phyloP scores from a whole-genome alignment of 2,888 invertebrate genomes.

The Tortricodes alternella region DNA sequence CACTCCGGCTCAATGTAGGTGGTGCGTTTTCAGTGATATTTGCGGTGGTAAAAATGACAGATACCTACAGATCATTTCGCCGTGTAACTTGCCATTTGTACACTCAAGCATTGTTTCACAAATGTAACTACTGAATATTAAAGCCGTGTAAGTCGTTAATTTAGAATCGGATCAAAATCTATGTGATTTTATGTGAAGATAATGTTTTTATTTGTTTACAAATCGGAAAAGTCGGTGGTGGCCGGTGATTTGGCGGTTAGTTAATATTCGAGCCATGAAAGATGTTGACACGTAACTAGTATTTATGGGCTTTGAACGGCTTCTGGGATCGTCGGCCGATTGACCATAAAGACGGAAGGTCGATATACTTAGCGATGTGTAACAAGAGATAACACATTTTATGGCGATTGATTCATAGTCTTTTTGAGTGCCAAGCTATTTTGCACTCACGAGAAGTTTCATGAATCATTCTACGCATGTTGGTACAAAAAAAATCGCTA shows the following conservation, averaged over 20 bases:
- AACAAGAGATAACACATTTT: constrained; percentile 50
- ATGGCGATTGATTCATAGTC: constrained; percentile 50
- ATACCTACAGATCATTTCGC: not conserved
- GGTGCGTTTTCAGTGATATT: not conserved
- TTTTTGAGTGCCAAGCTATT: constrained; percentile 33
- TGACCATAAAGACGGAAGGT: constrained; percentile 61
- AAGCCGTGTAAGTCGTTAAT: constrained; percentile 21
- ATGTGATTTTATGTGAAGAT: constrained; percentile 12
- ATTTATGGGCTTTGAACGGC: constrained; percentile 52
- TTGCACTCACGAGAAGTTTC: constrained; percentile 8
- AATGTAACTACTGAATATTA: constrained; percentile 9
- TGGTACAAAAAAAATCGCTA: constrained; percentile 4
- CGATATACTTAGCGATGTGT: constrained; percentile 52
- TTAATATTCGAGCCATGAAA: constrained; percentile 48
- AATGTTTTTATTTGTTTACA: constrained; percentile 17
- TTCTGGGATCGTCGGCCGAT: constrained; percentile 50
- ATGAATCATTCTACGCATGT: constrained; percentile 18
- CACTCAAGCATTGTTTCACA: too few relatives aligned
- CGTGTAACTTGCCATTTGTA: too few relatives aligned
- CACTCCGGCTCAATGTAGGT: not conserved
- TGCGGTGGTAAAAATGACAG: not conserved
- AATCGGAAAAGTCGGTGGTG: not conserved
- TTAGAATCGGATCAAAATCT: constrained; percentile 14
- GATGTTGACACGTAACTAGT: constrained; percentile 39
- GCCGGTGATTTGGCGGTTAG: constrained; percentile 27